These are phyloP conservation scores for Lepidocyrtinus sp. DNA, from an alignment of 2,888 invertebrate species.

Conservation along the genomic window DNA sequence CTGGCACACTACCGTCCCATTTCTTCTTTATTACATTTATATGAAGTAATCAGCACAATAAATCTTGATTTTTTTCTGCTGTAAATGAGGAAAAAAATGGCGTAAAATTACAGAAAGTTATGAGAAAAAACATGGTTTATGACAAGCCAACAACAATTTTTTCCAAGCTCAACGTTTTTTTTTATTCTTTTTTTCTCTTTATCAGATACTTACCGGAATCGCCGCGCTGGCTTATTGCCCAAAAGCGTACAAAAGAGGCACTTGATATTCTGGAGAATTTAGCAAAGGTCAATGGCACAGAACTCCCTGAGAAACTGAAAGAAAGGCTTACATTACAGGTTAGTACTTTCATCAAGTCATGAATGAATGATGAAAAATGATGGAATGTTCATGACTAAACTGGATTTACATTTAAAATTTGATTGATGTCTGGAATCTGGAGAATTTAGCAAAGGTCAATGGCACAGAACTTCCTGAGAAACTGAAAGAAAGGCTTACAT, in stretches of 20 bases:
- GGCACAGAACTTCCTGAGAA: conserved; percentile 82
- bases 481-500: conserved; percentile 74
- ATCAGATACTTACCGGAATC: conserved; percentile 87
- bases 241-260: conserved; percentile 86
- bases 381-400: no score
- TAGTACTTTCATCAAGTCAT: no score
- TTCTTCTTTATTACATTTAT: conserved; percentile 86
- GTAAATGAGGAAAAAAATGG: background rate
- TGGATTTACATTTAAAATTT: no score
- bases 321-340: conserved; percentile 53
- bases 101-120: background rate
- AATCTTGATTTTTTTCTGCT: background rate
- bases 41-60: conserved; percentile 82
- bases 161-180: no score
- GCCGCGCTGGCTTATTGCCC: conserved; percentile 91
- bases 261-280: conserved; percentile 83
- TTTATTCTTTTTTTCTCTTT: conserved; percentile 52
- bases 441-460: conserved; percentile 84
- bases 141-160: no score
- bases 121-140: no score
- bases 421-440: no score
- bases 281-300: conserved; percentile 84
- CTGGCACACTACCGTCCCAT: conserved; percentile 89
- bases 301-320: conserved; percentile 82
- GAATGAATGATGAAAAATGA: no score